Conservation (phyloP, 2,797 vertebrate species). For the Enteromius mattozi region DNA sequence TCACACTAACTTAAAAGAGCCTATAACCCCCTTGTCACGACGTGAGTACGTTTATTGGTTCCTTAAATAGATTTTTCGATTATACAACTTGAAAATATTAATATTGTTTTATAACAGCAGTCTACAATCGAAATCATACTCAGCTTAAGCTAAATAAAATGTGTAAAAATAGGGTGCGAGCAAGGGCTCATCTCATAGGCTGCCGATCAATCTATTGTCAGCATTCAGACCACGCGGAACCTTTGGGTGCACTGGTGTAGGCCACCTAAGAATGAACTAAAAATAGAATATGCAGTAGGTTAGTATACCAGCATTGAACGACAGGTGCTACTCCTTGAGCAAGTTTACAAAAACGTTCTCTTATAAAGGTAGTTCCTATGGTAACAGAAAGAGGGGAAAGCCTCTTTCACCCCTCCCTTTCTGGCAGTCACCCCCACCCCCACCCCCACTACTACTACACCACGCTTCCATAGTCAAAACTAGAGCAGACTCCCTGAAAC, state of each 20-base stretch:
- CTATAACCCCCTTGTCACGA: not conserved
- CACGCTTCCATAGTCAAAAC: conserved; percentile 48
- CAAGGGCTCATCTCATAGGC: conserved; percentile 6
- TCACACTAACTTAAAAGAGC: conserved; percentile 5
- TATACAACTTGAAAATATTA: not conserved
- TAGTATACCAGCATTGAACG: not conserved
- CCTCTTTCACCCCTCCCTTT: conserved; percentile 61
- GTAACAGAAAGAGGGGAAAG: conserved; percentile 67
- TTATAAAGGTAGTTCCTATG: conserved; percentile 67
- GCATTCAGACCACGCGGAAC: not conserved
- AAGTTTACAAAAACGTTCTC: conserved; percentile 56
- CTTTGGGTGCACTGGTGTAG: not conserved
- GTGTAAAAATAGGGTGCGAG: not conserved
- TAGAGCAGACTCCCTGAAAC: conserved; percentile 24
- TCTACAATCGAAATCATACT: not conserved
- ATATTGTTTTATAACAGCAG: not conserved
- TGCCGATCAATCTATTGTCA: conserved; percentile 40
- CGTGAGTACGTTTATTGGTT: not conserved
- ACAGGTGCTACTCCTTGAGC: conserved; percentile 48
- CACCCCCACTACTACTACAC: conserved; percentile 50
- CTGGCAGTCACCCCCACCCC: conserved; percentile 64
- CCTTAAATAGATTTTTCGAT: conserved; percentile 5
- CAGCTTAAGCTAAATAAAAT: not conserved
- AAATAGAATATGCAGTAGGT: not conserved
- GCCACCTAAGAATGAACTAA: not conserved